Evolutionary conservation across 23 tunicate genomes (phyloP), one percentile per base, ranked within the genome.

Genomic region (Halocynthia aurantium): DNA sequence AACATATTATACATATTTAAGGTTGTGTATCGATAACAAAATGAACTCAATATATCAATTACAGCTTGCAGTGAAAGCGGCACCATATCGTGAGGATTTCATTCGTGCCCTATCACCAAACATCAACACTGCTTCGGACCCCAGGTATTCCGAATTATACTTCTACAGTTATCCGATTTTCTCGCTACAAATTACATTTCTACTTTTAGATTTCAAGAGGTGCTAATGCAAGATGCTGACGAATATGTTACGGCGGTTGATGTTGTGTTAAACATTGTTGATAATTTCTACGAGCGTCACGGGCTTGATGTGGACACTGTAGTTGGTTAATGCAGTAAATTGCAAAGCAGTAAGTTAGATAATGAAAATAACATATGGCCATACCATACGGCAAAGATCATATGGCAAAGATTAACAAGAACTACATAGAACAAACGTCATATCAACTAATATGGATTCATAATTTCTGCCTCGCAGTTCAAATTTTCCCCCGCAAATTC

Each of bases 51-150:
- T 55, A 1, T 60, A 78, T 69, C 62, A 51, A 50, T 73, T 67
- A 13, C 75, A 89, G 96, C 87, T 93, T 67, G 98, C 98, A 22
- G 98, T 93, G 51, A 93, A 93, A 57, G 93, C 93, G 7, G 93
- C 98, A 49, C 98, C 98, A 10, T 82, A 86, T 80, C 71, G 81
- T n/a, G 85, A 83, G n/a, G 88, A 86, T 56, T 93, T 93, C 31
- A 78, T 93, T 51, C 55, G 65, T 54, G 88, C 96, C 8, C 54
- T 89, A n/a, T 83, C 85, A n/a, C 69, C 78, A 20, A 72, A 70
- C 22, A 80, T 77, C 17, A 83, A 87, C 64, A 61, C 76, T 55
- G 90, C 83, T 50, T 69, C 80, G 10, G 90, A 81, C 63, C 19
- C 31, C 70, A 65, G 70, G 31, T 65, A 40, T 20, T 15, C 70